Conservation (phyloP, 2,888 invertebrate genomes). For the Chymomyza caudatula region DNA sequence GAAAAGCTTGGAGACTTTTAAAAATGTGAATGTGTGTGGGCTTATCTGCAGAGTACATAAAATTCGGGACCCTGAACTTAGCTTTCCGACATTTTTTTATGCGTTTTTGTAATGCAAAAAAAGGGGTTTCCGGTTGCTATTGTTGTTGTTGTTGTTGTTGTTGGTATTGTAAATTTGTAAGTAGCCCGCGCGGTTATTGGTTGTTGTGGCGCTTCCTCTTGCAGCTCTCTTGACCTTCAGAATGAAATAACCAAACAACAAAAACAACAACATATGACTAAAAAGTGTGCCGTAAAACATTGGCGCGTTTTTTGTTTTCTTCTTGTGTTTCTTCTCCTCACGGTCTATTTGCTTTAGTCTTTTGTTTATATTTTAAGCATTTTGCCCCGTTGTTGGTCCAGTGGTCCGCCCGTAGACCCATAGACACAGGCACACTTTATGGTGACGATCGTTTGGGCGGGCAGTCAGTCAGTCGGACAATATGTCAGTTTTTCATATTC, state of each 20-base stretch:
- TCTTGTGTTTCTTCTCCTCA: conserved; percentile 18
- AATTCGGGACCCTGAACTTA: neutral
- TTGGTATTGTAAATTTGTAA: neutral
- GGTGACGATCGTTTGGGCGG: conserved; percentile 13
- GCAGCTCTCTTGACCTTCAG: conserved; percentile 60
- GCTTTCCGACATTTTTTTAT: conserved; percentile 22
- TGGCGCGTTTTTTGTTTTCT: conserved; percentile 16
- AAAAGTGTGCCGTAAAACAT: conserved; percentile 51
- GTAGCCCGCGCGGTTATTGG: neutral
- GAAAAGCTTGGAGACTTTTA: no score
- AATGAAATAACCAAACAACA: conserved; percentile 37
- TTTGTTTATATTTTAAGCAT: conserved; percentile 7
- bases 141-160: neutral
- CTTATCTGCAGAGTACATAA: neutral
- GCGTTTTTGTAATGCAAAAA: conserved; percentile 52
- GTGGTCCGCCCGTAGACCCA: neutral
- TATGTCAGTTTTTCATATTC: conserved; percentile 17
- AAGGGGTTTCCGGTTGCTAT: conserved; percentile 51
- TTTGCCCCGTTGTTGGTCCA: conserved; percentile 1
- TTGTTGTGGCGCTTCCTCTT: conserved; percentile 3
- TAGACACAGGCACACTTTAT: neutral
- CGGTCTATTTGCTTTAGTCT: neutral
- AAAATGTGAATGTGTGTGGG: no score
- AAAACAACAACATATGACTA: conserved; percentile 23
- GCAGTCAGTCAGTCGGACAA: conserved; percentile 2